Evolutionary conservation across 2,797 vertebrate genomes (phyloP).

Genomic region (Hephaestus fuliginosus): DNA sequence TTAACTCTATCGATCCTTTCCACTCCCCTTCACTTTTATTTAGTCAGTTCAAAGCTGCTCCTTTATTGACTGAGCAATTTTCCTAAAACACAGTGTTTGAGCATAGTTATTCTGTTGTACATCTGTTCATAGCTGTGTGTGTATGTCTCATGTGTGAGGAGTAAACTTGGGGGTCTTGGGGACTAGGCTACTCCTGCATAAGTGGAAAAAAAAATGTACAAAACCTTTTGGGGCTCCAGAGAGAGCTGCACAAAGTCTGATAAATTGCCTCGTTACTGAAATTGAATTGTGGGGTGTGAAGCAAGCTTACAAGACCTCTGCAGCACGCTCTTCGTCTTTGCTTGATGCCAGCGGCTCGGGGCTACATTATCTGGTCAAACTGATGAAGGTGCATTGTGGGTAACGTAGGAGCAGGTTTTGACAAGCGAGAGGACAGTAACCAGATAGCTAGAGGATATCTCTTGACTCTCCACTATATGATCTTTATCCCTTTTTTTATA

Average conservation of each 20-base stretch:
- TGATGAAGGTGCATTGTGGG: background rate
- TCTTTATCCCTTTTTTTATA: too few relatives aligned
- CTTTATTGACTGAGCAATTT: background rate
- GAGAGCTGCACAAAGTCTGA: background rate
- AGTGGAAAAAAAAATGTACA: background rate
- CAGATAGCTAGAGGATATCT: background rate
- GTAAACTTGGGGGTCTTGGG: background rate
- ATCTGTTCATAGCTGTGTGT: too few relatives aligned
- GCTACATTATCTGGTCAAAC: background rate
- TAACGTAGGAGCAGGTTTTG: background rate
- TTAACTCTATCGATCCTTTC: background rate
- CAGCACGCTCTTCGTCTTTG: background rate
- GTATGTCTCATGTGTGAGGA: too few relatives aligned
- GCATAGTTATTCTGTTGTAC: background rate
- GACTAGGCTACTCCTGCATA: background rate
- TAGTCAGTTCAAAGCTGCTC: background rate
- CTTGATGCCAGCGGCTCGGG: background rate
- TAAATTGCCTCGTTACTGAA: background rate
- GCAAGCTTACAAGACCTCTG: background rate
- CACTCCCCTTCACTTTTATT: background rate
- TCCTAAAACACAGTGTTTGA: background rate
- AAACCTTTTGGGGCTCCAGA: background rate
- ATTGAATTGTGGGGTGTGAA: background rate
- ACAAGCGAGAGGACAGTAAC: background rate
- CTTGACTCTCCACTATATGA: background rate